phyloP scores from a whole-genome alignment of 1,140 invertebrate genomes.

The Euschistus heros region DNA sequence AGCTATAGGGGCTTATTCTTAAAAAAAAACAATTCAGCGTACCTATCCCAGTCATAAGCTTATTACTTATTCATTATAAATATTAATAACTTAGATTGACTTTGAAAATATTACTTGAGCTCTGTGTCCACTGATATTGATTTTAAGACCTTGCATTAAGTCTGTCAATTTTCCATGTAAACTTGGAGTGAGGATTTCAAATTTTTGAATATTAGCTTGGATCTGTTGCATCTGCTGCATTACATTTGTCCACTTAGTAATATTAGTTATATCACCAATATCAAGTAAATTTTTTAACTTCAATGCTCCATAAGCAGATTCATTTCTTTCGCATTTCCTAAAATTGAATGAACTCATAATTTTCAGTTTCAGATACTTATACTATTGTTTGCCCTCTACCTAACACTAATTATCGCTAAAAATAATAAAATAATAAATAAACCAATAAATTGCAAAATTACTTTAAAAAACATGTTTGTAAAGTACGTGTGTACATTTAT shows the following conservation, averaged over 20 bases:
- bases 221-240: constrained; percentile 40
- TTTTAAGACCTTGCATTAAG: constrained; percentile 48
- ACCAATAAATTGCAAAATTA: too few relatives aligned
- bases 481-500: too few relatives aligned
- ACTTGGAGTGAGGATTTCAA: constrained; percentile 44
- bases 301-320: constrained; percentile 57
- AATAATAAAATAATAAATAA: too few relatives aligned
- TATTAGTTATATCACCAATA: constrained; percentile 46
- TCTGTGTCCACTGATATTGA: constrained; percentile 58
- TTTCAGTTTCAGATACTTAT: too few relatives aligned
- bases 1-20: too few relatives aligned
- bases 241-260: constrained; percentile 49
- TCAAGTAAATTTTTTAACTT: constrained; percentile 52
- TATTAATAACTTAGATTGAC: too few relatives aligned
- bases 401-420: too few relatives aligned
- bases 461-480: too few relatives aligned
- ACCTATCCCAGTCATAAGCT: too few relatives aligned
- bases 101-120: constrained; percentile 28
- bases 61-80: too few relatives aligned
- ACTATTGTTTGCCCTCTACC: too few relatives aligned
- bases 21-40: too few relatives aligned
- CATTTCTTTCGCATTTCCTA: constrained; percentile 57
- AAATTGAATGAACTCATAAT: not conserved
- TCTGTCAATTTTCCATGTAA: constrained; percentile 49
- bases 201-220: constrained; percentile 36